These are phyloP conservation scores for Gorsachius magnificus DNA, from an alignment of 2,797 vertebrate species.

Conservation along the genomic window DNA sequence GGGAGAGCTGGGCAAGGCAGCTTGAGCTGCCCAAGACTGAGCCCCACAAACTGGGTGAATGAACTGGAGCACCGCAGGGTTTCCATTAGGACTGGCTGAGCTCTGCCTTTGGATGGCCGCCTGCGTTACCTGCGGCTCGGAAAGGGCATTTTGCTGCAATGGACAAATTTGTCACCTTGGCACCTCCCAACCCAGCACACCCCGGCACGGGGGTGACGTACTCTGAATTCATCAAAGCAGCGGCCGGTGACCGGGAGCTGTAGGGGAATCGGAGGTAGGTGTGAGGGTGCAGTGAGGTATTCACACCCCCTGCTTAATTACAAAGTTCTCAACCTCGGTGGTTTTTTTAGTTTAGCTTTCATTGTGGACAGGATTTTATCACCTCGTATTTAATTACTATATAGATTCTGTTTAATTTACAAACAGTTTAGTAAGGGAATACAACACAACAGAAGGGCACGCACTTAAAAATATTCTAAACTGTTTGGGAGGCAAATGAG, in stretches of 20 bases:
- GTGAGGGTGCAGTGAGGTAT: not conserved
- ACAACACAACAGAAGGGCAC: not conserved
- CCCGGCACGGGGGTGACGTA: no score
- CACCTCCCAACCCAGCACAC: not conserved
- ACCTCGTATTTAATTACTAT: not conserved
- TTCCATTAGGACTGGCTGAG: not conserved
- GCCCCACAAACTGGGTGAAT: rapidly evolving
- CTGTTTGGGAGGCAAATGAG: not conserved
- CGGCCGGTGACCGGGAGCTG: not conserved
- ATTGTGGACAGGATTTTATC: not conserved
- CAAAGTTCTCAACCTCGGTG: not conserved
- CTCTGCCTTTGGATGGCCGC: not conserved
- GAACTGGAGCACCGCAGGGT: not conserved
- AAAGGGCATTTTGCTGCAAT: not conserved
- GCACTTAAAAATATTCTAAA: not conserved
- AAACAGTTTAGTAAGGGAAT: not conserved
- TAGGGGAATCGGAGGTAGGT: not conserved
- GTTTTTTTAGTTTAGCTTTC: not conserved
- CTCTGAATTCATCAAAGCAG: not conserved
- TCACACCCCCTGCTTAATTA: not conserved
- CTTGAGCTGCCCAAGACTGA: not conserved
- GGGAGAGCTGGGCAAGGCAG: not conserved
- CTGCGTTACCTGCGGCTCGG: rapidly evolving
- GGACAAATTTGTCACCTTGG: no score
- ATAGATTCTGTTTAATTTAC: not conserved